Evolutionary conservation across 2,888 invertebrate genomes (phyloP).

Genomic region (Amphipyra tragopoginis): DNA sequence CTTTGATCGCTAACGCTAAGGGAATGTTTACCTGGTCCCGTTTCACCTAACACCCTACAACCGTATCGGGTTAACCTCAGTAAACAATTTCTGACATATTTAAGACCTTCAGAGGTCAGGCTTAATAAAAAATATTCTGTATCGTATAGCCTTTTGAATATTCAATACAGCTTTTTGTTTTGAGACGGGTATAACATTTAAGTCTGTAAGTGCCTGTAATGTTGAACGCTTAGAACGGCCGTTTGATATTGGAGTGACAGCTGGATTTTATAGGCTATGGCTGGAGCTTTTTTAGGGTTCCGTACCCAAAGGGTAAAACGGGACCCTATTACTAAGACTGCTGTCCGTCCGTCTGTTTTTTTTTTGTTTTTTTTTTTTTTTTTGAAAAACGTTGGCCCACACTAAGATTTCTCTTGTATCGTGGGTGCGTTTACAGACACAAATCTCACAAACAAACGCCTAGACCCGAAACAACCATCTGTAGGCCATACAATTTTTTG

Average conservation of each 20-base stretch:
- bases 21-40: constrained; percentile 50
- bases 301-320: too few species aligned
- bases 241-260: constrained; percentile 5
- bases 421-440: too few species aligned
- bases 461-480: too few species aligned
- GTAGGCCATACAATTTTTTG: too few species aligned
- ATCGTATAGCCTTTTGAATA: constrained; percentile 21
- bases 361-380: too few species aligned
- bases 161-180: constrained; percentile 11
- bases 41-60: constrained; percentile 15
- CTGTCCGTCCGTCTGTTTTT: too few species aligned
- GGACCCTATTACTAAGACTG: too few species aligned
- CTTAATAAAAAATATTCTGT: constrained; percentile 29
- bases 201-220: neutral
- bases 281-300: too few species aligned
- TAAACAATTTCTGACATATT: constrained; percentile 54
- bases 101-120: constrained; percentile 9
- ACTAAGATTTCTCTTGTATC: too few species aligned
- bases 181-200: neutral
- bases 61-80: constrained; percentile 38
- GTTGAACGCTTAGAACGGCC: constrained; percentile 4
- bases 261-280: too few species aligned
- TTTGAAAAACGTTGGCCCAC: too few species aligned
- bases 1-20: constrained; percentile 62
- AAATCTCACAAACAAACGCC: too few species aligned